Evolutionary conservation across 2,113 vertebrate genomes (phyloP), one percentile per base, ranked within the genome.

Genomic region (Channa maculata): DNA sequence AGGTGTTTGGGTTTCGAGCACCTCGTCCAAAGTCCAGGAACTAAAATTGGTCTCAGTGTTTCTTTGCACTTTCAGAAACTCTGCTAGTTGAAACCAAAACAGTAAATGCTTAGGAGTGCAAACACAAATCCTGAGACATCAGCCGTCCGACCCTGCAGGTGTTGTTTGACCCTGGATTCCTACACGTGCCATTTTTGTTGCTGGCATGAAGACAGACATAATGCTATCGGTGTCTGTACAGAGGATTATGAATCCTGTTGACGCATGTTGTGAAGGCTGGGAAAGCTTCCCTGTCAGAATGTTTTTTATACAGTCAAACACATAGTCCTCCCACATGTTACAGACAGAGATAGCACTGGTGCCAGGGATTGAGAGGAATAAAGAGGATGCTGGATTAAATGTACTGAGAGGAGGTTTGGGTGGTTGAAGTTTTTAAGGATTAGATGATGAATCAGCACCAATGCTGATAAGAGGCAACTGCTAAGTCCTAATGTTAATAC

Each of bases 1-100:
- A 74, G 2, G 43, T 93, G 86, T 91, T 93, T 93, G 90, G 90
- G 91, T 93, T 92, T 93, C 89, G 75, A 48, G 70, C 46, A 45
- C 53, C 41, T 75, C 8, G 86, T 90, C 64, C 84, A 90, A 90
- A 92, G 91, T 90, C 77, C 71, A 88, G 63, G 73, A 61, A 39
- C 43, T 44, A 54, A 71, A 82, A 64, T n/a, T 53, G 37, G 5
- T 39, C 49, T 33, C 4, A 4, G 44, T 36, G 11, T 36, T n/a
- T 24, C 63, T 48, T 67, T 6, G 33, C 2, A 43, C 45, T 62
- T 63, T 11, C 53, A 48, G 43, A 65, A 74, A 77, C 58, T 68
- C n/a, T 65, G n/a, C 36, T 69, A 8, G 45, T 46, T 43, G 44
- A 85, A 72, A 72, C 74, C 4, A 36, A 84, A 75, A 73, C 48